Base-by-base conservation (phyloP, 2,888 invertebrate species). In the Zeuzera pyrina region DNA sequence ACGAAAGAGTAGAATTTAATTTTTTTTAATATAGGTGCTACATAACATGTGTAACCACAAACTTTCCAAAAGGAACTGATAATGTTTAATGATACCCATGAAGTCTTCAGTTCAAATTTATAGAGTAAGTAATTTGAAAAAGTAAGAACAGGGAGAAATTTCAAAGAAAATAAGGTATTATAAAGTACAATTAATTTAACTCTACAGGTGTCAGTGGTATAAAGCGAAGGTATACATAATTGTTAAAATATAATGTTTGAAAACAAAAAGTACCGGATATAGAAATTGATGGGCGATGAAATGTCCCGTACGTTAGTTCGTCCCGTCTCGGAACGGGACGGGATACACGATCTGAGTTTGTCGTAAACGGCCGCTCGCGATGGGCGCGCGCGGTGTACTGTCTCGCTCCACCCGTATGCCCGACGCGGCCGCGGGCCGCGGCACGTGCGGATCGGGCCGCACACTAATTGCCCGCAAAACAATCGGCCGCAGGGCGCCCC, bases 391-490 rank as follows among this genome's bases (percentile, higher is more conserved):
- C 76, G 76, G 76, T 64, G 64, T 66, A 81, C 79, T 79, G 36
- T 25, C 22, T 27, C 34, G 43, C 40, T 32, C 31, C 28, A 27
- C 30, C 25, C 38, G n/a, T n/a, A 48, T 42, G 43, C 51, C 54
- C 49, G 25, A 32, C 47, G 39, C 42, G 42, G 47, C 42, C 44
- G 40, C 29, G 34, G 37, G 38, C 47, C 41, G 39, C 43, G 66
- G 66, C 69, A 66, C 77, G 78, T 71, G 71, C 77, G 31, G 30
- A 32, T 24, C 38, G 50, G 45, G 43, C 52, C 55, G 49, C 43
- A 39, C 63, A 71, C 81, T 81, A 79, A 78, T 81, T 78, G 78
- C 70, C 77, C 79, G 73, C 83, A 69, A 81, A 81, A 79, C 79
- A 76, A 74, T 76, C 74, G 72, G 59, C 56, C 59, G 65, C 62